Evolutionary conservation across 1,140 invertebrate genomes (phyloP).

Genomic region (Camponotus vicinus): DNA sequence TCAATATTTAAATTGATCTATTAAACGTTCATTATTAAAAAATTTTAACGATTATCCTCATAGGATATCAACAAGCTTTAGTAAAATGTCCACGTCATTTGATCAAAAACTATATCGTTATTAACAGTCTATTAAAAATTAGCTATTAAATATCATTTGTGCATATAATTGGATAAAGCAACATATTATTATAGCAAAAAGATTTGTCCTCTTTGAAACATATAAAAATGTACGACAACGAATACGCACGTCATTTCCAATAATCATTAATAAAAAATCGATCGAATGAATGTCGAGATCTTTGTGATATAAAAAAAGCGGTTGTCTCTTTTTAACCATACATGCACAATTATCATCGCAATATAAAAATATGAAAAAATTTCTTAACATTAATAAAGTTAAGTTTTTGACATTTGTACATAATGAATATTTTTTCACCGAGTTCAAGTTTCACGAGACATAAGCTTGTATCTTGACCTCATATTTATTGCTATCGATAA

Average conservation of each 20-base stretch:
- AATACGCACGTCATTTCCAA: not conserved
- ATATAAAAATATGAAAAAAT: constrained; percentile 7
- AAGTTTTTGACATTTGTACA: not conserved
- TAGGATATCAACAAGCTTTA: not conserved
- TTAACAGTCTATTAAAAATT: constrained; percentile 34
- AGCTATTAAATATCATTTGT: constrained; percentile 13
- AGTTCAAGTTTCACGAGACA: not conserved
- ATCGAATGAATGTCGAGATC: constrained; percentile 26
- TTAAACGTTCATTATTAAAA: constrained; percentile 13
- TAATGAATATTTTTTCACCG: not conserved
- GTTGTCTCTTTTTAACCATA: not conserved
- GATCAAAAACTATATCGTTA: not conserved
- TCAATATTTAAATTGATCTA: constrained; percentile 2
- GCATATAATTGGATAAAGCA: constrained; percentile 51
- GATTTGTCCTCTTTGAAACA: constrained; percentile 21
- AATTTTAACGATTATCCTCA: constrained; percentile 25
- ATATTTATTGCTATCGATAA: no score
- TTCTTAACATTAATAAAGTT: constrained; percentile 16
- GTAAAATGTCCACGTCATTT: not conserved
- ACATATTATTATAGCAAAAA: constrained; percentile 23
- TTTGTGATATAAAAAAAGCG: not conserved
- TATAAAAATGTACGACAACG: no score
- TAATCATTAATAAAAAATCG: constrained; percentile 12
- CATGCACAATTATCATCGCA: not conserved
- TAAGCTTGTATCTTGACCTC: no score